phyloP scores from a whole-genome alignment of 2,113 vertebrate species.

The Chamaetylas fuelleborni region DNA sequence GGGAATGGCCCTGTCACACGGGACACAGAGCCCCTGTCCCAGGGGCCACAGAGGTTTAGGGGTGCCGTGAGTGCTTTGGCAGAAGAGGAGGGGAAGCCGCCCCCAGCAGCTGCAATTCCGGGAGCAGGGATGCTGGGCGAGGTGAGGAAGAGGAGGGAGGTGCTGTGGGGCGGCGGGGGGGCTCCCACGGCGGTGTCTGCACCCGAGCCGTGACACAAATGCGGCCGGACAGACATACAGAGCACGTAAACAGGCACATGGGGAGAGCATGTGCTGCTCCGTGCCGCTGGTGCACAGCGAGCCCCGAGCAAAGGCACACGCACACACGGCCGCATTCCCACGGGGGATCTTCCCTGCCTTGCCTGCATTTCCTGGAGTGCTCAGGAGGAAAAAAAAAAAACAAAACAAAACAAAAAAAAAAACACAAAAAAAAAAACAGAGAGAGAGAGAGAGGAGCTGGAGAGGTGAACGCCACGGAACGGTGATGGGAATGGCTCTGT shows the following conservation, averaged over 20 bases:
- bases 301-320: neutral
- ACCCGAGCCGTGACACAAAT: conserved; percentile 35
- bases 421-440: too few relatives aligned
- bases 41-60: neutral
- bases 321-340: neutral
- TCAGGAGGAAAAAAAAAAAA: neutral
- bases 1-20: neutral
- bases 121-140: neutral
- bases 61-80: fast-evolving
- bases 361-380: neutral
- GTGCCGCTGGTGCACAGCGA: neutral
- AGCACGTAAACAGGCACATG: conserved; percentile 59
- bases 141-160: neutral
- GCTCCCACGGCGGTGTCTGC: neutral
- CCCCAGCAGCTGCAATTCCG: fast-evolving
- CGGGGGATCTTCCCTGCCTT: neutral
- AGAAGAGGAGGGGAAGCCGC: neutral
- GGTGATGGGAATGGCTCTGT: neutral
- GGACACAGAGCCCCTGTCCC: too few relatives aligned
- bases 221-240: conserved; percentile 13
- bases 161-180: neutral
- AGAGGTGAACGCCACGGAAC: neutral
- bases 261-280: conserved; percentile 34
- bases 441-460: neutral
- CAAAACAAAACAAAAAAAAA: too few relatives aligned